These are phyloP conservation scores for Therioaphis trifolii DNA, from an alignment of 2,888 invertebrate species.

Conservation along the genomic window DNA sequence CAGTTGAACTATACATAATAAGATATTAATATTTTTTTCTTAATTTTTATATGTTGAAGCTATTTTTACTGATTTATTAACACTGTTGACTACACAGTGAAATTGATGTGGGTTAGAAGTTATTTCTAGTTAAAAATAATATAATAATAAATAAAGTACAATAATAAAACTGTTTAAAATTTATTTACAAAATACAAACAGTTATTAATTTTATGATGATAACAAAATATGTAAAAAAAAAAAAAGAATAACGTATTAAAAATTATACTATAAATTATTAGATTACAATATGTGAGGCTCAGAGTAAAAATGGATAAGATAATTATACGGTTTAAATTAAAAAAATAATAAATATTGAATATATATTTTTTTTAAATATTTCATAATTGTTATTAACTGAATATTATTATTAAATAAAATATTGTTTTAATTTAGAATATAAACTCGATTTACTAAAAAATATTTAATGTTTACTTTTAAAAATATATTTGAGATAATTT, in stretches of 20 bases:
- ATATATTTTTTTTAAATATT: not conserved
- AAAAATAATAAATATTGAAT: not conserved
- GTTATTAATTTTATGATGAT: constrained; percentile 25
- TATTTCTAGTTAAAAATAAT: not conserved
- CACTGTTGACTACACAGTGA: too few relatives aligned
- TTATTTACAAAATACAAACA: constrained; percentile 43
- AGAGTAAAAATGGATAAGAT: constrained; percentile 49
- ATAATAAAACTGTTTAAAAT: constrained; percentile 37
- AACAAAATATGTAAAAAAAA: constrained; percentile 34
- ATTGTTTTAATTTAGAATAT: too few relatives aligned
- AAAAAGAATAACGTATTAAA: constrained; percentile 17
- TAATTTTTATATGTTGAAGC: too few relatives aligned
- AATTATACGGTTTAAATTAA: not conserved
- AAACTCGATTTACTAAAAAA: too few relatives aligned
- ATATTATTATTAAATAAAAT: not conserved
- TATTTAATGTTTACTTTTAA: too few relatives aligned
- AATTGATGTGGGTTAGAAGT: too few relatives aligned
- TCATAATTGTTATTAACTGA: not conserved
- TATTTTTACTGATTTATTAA: too few relatives aligned
- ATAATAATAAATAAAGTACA: not conserved
- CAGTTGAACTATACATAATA: too few relatives aligned
- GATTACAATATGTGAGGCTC: constrained; percentile 47
- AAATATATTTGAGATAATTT: too few relatives aligned
- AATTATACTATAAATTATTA: constrained; percentile 41
- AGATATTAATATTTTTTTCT: too few relatives aligned